Conservation (phyloP, 2,113 vertebrate species). For the Bubo bubo region DNA sequence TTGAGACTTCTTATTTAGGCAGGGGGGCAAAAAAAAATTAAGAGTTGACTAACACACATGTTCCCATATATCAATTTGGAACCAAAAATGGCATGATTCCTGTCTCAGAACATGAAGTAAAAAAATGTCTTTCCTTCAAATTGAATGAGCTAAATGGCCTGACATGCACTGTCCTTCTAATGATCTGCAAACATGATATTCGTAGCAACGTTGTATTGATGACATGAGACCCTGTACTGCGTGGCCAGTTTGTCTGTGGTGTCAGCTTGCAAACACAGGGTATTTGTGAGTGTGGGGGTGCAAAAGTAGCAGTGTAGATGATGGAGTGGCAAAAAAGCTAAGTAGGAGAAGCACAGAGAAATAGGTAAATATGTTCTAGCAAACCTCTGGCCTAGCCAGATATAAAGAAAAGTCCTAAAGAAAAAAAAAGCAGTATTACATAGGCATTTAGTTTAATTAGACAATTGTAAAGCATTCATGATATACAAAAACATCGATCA, state of each 20-base stretch:
- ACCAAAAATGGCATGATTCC: neutral
- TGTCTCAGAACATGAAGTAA: neutral
- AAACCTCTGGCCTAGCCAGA: neutral
- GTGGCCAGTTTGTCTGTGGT: neutral
- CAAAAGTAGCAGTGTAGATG: neutral
- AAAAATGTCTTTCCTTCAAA: neutral
- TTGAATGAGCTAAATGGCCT: neutral
- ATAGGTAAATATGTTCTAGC: neutral
- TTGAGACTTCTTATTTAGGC: neutral
- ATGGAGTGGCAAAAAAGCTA: neutral
- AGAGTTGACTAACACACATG: accelerated
- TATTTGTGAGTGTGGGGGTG: neutral
- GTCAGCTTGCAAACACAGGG: neutral
- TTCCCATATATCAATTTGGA: neutral
- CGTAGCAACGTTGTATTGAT: neutral
- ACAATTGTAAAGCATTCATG: neutral
- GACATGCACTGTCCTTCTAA: neutral
- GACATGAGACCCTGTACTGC: neutral
- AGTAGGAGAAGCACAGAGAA: neutral
- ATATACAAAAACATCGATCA: neutral
- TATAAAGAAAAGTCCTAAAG: neutral
- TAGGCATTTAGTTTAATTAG: neutral
- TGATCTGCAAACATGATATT: neutral
- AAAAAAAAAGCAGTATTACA: neutral
- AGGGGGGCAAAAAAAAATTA: no score